Base-by-base conservation (phyloP, 53 echinoderm and acorn worm genomes). In the Pentamera pediparva region DNA sequence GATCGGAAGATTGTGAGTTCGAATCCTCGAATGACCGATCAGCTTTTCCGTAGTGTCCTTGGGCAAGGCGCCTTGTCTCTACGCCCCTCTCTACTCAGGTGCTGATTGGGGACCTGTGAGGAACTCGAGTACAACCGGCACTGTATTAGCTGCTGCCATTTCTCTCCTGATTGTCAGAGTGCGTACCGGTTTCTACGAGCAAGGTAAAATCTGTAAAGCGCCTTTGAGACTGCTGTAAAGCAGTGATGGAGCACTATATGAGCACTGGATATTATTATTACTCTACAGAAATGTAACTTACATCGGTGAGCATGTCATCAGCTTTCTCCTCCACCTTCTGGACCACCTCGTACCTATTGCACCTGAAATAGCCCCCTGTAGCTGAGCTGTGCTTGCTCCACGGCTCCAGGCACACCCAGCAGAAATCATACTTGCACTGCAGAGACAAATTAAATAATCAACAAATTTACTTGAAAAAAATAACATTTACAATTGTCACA, bases 331-430 rank as follows among this genome's bases (percentile, higher is more conserved):
- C 90, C 11, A 90, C 96, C 55, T 95, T 91, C 29, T 82, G 90
- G 49, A 95, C 96, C 30, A 78, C 88, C 65, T 95, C 96, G 55
- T 86, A 95, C 50, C 96, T 85, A 69, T 95, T 95, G 83, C 96
- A 95, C 38, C 96, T 54, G 80, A 95, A 95, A 75, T 95, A 95
- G 26, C 96, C 96, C 2, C 96, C 96, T 3, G 90, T 95, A 51
- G 87, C 90, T 56, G 96, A 95, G 56, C 90, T 90, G 58, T 95
- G 96, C 32, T 95, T 95, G 48, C 87, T 95, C 96, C 96, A 95
- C 7, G 91, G 76, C 56, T 95, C 96, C 41, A 85, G 80, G 61
- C 96, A 95, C 59, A 95, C 96, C 96, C 96, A 95, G 65, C 96
- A 95, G 61, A 95, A 95, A 37, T 95, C 90, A 76, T 91, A 63